phyloP scores from a whole-genome alignment of 2,113 vertebrate genomes.

The Nycticebus coucang region DNA sequence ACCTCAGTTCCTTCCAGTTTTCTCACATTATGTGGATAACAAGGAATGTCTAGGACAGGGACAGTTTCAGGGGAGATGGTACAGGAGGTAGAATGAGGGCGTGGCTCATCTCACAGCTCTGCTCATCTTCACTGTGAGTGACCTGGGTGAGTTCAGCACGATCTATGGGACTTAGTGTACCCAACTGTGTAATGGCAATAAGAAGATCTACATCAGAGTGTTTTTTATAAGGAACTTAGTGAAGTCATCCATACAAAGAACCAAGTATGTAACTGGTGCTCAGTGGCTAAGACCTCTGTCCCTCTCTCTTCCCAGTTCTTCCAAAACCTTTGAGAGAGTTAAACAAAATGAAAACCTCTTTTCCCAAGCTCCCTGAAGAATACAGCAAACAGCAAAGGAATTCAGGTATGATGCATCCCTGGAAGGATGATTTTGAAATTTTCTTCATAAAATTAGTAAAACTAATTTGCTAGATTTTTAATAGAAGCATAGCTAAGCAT shows the following conservation, averaged over 20 bases:
- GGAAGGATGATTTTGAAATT: not conserved
- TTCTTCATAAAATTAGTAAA: too few relatives aligned
- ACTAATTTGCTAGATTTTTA: too few relatives aligned
- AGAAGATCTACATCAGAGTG: not conserved
- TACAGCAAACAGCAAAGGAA: not conserved
- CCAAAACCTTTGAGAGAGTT: constrained; percentile 11
- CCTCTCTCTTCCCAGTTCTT: not conserved
- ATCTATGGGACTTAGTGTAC: not conserved
- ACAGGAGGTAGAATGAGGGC: not conserved
- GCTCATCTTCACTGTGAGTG: not conserved
- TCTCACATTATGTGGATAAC: not conserved
- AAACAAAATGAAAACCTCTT: constrained; percentile 40
- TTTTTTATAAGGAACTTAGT: not conserved
- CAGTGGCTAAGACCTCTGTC: not conserved
- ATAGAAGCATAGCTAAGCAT: too few relatives aligned
- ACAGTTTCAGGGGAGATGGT: not conserved
- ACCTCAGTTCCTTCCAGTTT: not conserved
- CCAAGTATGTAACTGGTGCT: not conserved
- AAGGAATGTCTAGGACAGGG: not conserved
- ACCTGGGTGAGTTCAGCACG: not conserved
- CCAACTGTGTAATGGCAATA: not conserved
- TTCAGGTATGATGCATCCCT: not conserved
- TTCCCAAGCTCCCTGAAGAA: not conserved
- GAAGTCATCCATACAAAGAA: not conserved
- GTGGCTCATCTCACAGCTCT: not conserved